A percentile compares a stretch with the other conserved stretches of the same genome.
Evolutionary conservation across 1,140 invertebrate species (phyloP).

Genomic region (Eumeta japonica): DNA sequence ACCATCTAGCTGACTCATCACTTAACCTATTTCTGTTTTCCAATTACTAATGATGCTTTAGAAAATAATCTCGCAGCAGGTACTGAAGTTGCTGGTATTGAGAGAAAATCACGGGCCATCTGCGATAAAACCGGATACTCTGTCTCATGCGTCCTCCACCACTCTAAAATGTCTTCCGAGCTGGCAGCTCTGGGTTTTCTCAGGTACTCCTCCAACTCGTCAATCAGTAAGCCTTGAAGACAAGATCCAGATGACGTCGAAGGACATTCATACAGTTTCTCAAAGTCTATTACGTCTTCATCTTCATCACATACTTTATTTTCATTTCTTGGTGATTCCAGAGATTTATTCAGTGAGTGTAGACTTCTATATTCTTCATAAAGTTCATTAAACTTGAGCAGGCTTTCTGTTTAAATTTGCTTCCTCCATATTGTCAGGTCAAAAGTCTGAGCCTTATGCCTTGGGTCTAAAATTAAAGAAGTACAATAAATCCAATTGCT

Average conservation of each 20-base stretch:
- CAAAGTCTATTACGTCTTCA: constrained; percentile 29
- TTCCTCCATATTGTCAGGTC: constrained; percentile 29
- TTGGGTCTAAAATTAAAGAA: constrained; percentile 34
- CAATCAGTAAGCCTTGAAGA: constrained; percentile 16
- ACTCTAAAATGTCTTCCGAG: constrained; percentile 17
- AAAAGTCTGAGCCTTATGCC: constrained; percentile 34
- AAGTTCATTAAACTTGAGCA: constrained; percentile 25
- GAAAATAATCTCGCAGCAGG: constrained; percentile 33
- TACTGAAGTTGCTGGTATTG: constrained; percentile 29
- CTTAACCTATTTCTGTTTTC: constrained; percentile 21
- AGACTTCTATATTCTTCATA: constrained; percentile 25
- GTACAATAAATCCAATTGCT: constrained; percentile 36
- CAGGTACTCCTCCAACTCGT: constrained; percentile 28
- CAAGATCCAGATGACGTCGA: constrained; percentile 23
- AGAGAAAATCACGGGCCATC: constrained; percentile 35
- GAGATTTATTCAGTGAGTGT: constrained; percentile 22
- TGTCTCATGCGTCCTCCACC: constrained; percentile 24
- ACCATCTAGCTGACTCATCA: constrained; percentile 14
- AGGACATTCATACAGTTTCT: constrained; percentile 22
- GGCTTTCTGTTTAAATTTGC: constrained; percentile 26
- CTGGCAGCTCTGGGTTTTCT: constrained; percentile 21
- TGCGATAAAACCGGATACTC: constrained; percentile 25
- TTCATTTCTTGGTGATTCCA: constrained; percentile 21
- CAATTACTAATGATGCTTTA: constrained; percentile 18
- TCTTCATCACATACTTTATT: constrained; percentile 23